These are phyloP conservation scores for Oryzias celebensis DNA, from an alignment of 2,113 vertebrate genomes.

Conservation along the genomic window DNA sequence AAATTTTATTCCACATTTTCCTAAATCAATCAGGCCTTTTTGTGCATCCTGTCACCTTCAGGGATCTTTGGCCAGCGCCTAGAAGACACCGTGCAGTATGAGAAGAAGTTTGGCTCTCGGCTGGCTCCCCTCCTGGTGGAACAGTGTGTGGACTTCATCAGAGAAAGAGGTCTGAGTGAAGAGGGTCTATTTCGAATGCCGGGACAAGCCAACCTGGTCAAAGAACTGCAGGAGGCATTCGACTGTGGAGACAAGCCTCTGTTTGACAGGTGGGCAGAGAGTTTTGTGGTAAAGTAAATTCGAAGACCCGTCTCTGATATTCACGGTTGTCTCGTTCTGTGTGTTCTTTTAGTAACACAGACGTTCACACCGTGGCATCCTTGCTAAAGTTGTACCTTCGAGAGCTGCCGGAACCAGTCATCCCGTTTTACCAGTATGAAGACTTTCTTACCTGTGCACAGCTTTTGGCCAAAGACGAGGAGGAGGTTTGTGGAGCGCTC, in stretches of 20 bases:
- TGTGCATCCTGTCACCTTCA: conserved; percentile 47
- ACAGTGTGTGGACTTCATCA: conserved; percentile 95
- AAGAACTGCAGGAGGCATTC: conserved; percentile 92
- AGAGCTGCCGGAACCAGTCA: conserved; percentile 93
- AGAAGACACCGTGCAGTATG: conserved; percentile 89
- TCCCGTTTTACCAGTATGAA: conserved; percentile 94
- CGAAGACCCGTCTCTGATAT: background rate
- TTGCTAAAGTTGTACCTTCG: conserved; percentile 93
- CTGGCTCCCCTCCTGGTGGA: conserved; percentile 90
- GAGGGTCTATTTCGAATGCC: conserved; percentile 96
- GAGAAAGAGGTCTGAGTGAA: conserved; percentile 87
- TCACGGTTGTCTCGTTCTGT: background rate
- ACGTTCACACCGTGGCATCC: conserved; percentile 96
- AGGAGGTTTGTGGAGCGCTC: conserved; percentile 77
- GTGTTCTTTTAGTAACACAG: conserved; percentile 83
- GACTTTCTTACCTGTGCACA: conserved; percentile 94
- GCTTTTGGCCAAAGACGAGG: conserved; percentile 91
- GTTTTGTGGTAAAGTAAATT: background rate
- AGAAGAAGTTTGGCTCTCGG: conserved; percentile 86
- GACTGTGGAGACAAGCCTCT: conserved; percentile 93
- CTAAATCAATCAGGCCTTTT: no score
- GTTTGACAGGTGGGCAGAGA: conserved; percentile 85
- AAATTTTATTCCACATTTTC: no score
- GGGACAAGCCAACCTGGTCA: conserved; percentile 93
- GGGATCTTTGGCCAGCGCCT: conserved; percentile 93